Conservation (phyloP, 2,113 vertebrate species). For the Centropus bengalensis region DNA sequence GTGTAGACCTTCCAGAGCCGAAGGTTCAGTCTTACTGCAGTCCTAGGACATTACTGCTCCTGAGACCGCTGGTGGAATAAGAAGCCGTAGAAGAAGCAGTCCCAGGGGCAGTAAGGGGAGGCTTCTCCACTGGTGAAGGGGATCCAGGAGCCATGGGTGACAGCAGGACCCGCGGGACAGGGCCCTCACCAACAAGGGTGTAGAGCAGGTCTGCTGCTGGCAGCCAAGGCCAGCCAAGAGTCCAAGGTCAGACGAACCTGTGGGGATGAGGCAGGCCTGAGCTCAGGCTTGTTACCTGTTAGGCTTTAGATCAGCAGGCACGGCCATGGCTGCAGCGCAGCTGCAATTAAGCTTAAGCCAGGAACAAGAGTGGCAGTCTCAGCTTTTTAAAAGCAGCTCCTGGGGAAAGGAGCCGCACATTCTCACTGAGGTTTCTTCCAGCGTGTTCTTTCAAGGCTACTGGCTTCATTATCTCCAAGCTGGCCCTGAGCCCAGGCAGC, state of each 20-base stretch:
- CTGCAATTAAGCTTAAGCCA: background rate
- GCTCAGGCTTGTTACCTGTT: background rate
- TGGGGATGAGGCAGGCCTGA: background rate
- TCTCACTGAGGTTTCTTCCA: background rate
- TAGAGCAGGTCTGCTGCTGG: background rate
- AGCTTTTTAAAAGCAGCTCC: background rate
- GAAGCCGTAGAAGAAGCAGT: background rate
- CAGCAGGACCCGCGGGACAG: background rate
- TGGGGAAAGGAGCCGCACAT: background rate
- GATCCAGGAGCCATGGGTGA: background rate
- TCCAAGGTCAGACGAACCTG: background rate
- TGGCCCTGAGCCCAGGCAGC: background rate
- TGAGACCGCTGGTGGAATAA: background rate
- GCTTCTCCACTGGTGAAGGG: background rate
- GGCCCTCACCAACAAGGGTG: no score
- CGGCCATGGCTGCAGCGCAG: background rate
- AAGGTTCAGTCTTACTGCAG: background rate
- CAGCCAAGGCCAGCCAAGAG: background rate
- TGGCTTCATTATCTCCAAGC: background rate
- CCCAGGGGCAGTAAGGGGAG: fast-evolving
- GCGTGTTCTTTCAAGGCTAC: background rate
- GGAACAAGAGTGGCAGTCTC: background rate
- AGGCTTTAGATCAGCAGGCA: background rate
- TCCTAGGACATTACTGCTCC: background rate
- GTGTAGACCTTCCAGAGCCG: background rate